phyloP scores from a whole-genome alignment of 1,140 invertebrate species.

The Camponotus vicinus region DNA sequence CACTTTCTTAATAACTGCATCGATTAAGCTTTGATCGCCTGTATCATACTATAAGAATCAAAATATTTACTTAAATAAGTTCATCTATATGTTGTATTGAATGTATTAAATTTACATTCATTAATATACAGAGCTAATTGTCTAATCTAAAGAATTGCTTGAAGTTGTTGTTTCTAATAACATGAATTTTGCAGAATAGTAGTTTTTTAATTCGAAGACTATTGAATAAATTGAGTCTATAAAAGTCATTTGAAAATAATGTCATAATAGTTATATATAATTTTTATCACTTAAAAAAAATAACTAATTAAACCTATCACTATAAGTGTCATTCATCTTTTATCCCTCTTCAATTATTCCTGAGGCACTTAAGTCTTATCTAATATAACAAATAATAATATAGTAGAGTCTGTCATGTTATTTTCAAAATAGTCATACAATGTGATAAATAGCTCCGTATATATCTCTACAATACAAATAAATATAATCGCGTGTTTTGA shows the following conservation, averaged over 20 bases:
- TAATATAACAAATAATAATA: not conserved
- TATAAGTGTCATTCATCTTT: not conserved
- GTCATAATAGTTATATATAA: not conserved
- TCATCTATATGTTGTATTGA: not conserved
- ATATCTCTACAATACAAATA: too few species aligned
- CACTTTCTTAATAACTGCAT: conserved; percentile 45
- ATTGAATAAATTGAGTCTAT: not conserved
- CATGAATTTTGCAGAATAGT: not conserved
- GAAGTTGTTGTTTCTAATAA: not conserved
- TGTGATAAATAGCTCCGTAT: too few species aligned
- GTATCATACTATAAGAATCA: conserved; percentile 50
- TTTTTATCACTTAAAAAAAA: not conserved
- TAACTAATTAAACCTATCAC: not conserved
- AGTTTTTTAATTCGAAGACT: not conserved
- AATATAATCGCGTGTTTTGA: too few species aligned
- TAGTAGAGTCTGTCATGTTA: not conserved
- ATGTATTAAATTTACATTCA: not conserved
- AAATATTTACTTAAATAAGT: conserved; percentile 11
- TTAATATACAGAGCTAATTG: not conserved
- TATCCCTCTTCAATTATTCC: not conserved
- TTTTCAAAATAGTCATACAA: too few species aligned
- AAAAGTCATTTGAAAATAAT: not conserved
- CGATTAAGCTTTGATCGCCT: conserved; percentile 26
- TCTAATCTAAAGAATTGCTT: not conserved
- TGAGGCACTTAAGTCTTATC: not conserved